Evolutionary conservation across 1,140 invertebrate species (phyloP).

Genomic region (Laupala kohalensis): DNA sequence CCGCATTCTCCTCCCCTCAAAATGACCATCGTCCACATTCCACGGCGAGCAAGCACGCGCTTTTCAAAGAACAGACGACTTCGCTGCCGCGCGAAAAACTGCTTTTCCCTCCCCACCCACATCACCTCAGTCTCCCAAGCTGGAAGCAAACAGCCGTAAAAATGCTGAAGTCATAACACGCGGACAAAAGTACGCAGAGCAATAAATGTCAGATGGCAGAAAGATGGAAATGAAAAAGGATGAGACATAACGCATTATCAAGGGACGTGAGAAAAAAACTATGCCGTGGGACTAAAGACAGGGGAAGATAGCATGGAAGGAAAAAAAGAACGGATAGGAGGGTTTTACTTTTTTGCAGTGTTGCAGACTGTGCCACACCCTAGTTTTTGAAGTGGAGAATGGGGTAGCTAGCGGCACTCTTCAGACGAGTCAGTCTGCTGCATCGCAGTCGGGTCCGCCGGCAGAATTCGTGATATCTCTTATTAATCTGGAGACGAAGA

Average conservation of each 20-base stretch:
- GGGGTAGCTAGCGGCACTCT: no score
- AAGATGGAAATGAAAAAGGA: neutral
- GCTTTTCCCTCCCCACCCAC: neutral
- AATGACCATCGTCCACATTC: neutral
- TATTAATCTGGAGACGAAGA: neutral
- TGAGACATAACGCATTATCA: neutral
- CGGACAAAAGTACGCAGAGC: neutral
- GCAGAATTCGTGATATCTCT: neutral
- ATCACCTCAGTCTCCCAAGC: neutral
- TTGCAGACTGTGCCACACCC: no score
- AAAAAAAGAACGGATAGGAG: neutral
- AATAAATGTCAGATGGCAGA: neutral
- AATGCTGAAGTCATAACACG: neutral
- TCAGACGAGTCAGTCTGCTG: no score
- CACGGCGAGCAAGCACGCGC: neutral
- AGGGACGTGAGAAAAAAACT: neutral
- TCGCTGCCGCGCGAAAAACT: neutral
- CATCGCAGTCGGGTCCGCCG: no score
- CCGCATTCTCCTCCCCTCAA: no score
- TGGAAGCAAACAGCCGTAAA: neutral
- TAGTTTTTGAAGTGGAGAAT: no score
- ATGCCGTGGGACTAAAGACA: neutral
- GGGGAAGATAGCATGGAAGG: neutral
- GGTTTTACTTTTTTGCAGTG: no score
- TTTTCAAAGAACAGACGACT: neutral